Evolutionary conservation across 2,797 vertebrate species (phyloP), one percentile per base, ranked within the genome.

Genomic region (Diglossa cyanea): DNA sequence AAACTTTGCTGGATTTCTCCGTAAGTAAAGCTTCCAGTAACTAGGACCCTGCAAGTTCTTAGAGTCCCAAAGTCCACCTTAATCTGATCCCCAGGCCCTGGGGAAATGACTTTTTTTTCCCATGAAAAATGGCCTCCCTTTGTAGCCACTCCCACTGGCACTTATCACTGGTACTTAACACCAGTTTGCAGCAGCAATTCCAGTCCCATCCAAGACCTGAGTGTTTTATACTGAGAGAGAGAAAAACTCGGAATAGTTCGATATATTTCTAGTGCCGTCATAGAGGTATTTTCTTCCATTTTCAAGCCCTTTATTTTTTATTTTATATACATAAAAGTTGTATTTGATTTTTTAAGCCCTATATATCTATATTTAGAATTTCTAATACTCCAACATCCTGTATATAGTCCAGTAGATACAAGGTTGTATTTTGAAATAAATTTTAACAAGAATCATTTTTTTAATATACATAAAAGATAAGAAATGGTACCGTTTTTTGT

Each of bases 401-500:
- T 28, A 51, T 24, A 66, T 16, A 67, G 31, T 21, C 42, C 16
- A 30, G 28, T 17, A 42, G 21, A 57, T 44, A 58, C 5, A 28
- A 16, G 33, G 23, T 17, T 67, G 28, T 28, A 57, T 28, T 85
- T 39, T 28, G 28, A 66, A 84, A 58, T 42, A 1, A 58, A 44
- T 42, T 42, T 84, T 31, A 35, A n/a, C 26, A 30, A 26, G 42
- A 51, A 31, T 11, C 4, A 35, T 42, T 42, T 55, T 26, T 26
- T 44, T 9, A 31, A 8, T 37, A 30, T 17, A 13, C 48, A 30
- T 58, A 48, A 2, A 23, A 40, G 1, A 13, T 13, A n/a, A 48
- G 14, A 71, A 62, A 62, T 6, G 9, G 12, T 54, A 25, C 9
- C 2, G 6, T 0, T 24, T 18, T 33, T 39, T 26, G 3, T 28